These are phyloP conservation scores for Drosophila quadrilineata DNA, from an alignment of 1,140 invertebrate genomes.

Conservation along the genomic window DNA sequence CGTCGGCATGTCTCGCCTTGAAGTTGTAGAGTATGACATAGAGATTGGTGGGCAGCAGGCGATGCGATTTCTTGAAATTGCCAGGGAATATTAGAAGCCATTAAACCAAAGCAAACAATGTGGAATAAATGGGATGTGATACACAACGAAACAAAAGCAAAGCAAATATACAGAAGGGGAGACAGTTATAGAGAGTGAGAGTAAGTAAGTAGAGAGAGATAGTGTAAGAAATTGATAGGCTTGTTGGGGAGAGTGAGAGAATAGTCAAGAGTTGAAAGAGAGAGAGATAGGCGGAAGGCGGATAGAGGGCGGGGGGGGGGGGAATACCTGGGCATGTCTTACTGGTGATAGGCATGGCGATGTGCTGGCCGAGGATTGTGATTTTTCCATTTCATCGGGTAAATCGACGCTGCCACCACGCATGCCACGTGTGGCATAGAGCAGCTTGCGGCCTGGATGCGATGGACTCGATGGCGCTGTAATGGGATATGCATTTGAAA, in stretches of 20 bases:
- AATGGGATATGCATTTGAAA: constrained; percentile 71
- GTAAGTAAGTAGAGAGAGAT: not conserved
- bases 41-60: constrained; percentile 93
- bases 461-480: constrained; percentile 93
- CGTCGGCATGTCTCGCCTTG: constrained; percentile 95
- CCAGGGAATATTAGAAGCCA: constrained; percentile 4
- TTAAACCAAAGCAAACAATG: constrained; percentile 1
- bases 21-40: constrained; percentile 98
- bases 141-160: not conserved
- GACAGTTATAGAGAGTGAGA: not conserved
- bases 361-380: constrained; percentile 93
- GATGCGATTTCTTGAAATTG: constrained; percentile 88
- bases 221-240: too few relatives aligned
- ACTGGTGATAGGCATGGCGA: constrained; percentile 95
- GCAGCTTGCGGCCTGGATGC: constrained; percentile 87
- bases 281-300: constrained; percentile 17
- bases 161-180: not conserved
- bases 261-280: constrained; percentile 1
- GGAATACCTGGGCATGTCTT: constrained; percentile 82
- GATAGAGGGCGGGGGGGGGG: too few relatives aligned
- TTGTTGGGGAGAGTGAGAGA: constrained; percentile 15
- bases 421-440: constrained; percentile 89
- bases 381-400: constrained; percentile 95
- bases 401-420: constrained; percentile 95
- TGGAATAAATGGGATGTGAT: not conserved